phyloP scores from a whole-genome alignment of 2,797 vertebrate species.

The Spinibarbus caldwelli region DNA sequence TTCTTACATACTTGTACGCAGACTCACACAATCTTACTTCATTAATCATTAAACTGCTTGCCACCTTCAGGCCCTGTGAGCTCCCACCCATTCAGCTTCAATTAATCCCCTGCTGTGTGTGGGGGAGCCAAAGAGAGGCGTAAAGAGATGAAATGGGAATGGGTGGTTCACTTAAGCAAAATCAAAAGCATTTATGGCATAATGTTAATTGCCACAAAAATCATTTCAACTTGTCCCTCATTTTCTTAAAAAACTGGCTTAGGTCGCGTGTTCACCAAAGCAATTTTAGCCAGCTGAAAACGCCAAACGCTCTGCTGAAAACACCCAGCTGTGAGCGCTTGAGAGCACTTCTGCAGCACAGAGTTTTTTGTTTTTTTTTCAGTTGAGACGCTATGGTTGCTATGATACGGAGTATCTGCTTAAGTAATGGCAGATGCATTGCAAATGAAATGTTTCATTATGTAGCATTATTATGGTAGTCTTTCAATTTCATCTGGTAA shows the following conservation, averaged over 20 bases:
- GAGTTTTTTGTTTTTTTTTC: background rate
- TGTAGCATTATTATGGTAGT: background rate
- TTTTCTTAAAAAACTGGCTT: background rate
- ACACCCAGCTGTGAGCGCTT: too few relatives aligned
- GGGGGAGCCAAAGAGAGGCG: background rate
- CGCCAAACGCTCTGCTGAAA: too few relatives aligned
- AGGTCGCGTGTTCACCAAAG: background rate
- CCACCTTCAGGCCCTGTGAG: constrained; percentile 33
- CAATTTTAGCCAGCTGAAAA: too few relatives aligned
- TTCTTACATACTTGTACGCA: constrained; percentile 36
- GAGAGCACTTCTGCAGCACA: background rate
- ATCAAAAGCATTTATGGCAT: background rate
- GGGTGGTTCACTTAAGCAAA: background rate
- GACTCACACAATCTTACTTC: constrained; percentile 35
- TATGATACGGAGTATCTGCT: too few relatives aligned
- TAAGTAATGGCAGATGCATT: background rate
- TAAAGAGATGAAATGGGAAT: background rate
- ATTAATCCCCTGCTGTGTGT: constrained; percentile 28
- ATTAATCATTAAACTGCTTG: constrained; percentile 56
- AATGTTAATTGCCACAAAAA: background rate
- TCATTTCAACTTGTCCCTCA: background rate
- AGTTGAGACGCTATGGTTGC: too few relatives aligned
- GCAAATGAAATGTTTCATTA: background rate
- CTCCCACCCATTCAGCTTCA: constrained; percentile 34
- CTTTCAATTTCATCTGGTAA: background rate